Percentiles rank a stretch among this genome's conserved stretches.
These are phyloP conservation scores for Lepus americanus DNA, from an alignment of 2,113 vertebrate genomes.

Conservation along the genomic window DNA sequence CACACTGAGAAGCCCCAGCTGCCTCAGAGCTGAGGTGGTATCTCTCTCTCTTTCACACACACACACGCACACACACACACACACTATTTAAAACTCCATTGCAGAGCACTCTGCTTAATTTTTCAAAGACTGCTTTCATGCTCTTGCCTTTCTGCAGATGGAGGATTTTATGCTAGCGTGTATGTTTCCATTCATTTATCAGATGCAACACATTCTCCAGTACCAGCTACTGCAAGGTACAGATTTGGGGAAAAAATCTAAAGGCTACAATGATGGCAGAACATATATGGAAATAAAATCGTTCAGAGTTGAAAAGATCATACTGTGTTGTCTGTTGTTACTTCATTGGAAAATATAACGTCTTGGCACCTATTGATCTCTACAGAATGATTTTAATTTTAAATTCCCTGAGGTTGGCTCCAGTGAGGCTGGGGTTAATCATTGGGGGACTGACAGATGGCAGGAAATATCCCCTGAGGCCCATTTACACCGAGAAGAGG, in stretches of 20 bases:
- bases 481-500: constrained; percentile 49
- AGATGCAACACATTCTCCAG: constrained; percentile 61
- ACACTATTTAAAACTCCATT: neutral
- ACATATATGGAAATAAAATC: constrained; percentile 76
- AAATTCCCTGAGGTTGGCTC: constrained; percentile 75
- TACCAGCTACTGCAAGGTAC: neutral
- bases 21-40: neutral
- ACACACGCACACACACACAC: neutral
- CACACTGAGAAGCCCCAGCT: neutral
- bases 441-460: constrained; percentile 71
- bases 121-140: constrained; percentile 65
- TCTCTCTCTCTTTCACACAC: neutral
- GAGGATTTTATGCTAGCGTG: constrained; percentile 49
- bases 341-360: constrained; percentile 80
- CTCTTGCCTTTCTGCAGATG: neutral
- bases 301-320: constrained; percentile 72
- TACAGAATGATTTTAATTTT: constrained; percentile 79
- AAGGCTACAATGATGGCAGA: constrained; percentile 46
- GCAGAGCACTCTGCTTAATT: neutral
- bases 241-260: constrained; percentile 62
- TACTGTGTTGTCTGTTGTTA: constrained; percentile 66
- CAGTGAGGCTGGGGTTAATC: constrained; percentile 65
- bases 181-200: constrained; percentile 73
- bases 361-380: constrained; percentile 73
- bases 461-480: constrained; percentile 54